Conservation (phyloP, 2,888 invertebrate genomes). For the Agrilus biguttatus region DNA sequence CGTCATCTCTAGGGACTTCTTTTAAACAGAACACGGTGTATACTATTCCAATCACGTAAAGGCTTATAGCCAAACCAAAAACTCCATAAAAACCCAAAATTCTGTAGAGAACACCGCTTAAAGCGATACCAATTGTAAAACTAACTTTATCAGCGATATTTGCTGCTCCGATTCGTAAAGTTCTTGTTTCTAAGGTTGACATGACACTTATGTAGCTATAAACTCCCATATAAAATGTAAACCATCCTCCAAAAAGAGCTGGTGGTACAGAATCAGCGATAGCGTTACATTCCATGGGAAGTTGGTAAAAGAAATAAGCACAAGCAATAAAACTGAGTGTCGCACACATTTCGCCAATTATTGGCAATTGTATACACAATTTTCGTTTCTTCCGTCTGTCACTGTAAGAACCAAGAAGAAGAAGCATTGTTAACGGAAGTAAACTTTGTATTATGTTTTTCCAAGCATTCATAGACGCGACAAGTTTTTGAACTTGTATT, state of each 20-base stretch:
- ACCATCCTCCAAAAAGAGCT: conserved; percentile 41
- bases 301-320: conserved; percentile 37
- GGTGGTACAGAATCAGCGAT: conserved; percentile 38
- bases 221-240: conserved; percentile 39
- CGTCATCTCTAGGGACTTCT: conserved; percentile 29
- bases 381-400: conserved; percentile 48
- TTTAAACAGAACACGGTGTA: conserved; percentile 16
- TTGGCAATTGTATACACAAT: conserved; percentile 64
- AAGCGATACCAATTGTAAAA: conserved; percentile 32
- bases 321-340: conserved; percentile 33
- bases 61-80: conserved; percentile 12
- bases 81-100: conserved; percentile 20
- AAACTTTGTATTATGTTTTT: conserved; percentile 66
- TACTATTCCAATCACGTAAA: conserved; percentile 14
- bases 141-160: conserved; percentile 39
- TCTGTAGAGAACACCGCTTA: conserved; percentile 37
- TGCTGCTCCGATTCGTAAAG: conserved; percentile 43
- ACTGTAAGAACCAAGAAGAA: conserved; percentile 65
- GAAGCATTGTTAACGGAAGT: conserved; percentile 57
- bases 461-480: conserved; percentile 66
- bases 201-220: conserved; percentile 46
- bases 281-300: conserved; percentile 36
- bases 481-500: conserved; percentile 44
- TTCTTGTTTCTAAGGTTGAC: conserved; percentile 38
- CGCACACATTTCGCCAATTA: conserved; percentile 53